These are phyloP conservation scores for Scylla paramamosain DNA, from an alignment of 1,140 invertebrate species.

Conservation along the genomic window DNA sequence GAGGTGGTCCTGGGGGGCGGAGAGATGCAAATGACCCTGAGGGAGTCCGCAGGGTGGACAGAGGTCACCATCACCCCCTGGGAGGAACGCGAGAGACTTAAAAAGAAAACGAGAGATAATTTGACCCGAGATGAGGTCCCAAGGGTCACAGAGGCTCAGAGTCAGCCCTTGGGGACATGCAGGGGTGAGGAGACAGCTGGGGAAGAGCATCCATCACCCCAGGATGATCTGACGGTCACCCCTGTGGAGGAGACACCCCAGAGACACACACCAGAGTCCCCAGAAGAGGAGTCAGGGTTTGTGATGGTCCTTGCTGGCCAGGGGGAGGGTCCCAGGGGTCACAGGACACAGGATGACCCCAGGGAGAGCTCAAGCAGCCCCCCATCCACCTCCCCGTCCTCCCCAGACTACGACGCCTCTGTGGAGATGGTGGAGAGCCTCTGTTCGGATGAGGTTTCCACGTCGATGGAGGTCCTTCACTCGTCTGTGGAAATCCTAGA, in stretches of 20 bases:
- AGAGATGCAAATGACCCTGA: background rate
- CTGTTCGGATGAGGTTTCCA: conserved; percentile 72
- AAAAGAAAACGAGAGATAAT: background rate
- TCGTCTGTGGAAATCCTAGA: conserved; percentile 72
- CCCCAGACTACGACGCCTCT: conserved; percentile 70
- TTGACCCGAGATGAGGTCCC: background rate
- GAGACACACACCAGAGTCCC: background rate
- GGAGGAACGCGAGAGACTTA: background rate
- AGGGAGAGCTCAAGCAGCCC: background rate
- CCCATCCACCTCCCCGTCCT: conserved; percentile 41
- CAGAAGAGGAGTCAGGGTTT: background rate
- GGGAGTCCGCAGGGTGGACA: background rate
- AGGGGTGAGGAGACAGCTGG: no score
- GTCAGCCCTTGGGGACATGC: no score
- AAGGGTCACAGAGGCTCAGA: no score
- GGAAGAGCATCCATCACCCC: no score
- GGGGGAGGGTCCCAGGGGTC: background rate
- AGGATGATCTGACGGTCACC: background rate
- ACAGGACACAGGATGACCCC: conserved; percentile 42
- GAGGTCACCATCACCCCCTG: background rate
- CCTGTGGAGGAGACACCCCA: background rate
- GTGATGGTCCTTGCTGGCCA: background rate
- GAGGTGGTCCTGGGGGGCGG: background rate
- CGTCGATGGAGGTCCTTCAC: conserved; percentile 74
- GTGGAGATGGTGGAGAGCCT: conserved; percentile 68